Evolutionary conservation across 2,888 invertebrate species (phyloP), one percentile per base, ranked within the genome.

Genomic region (Dicyrtoma fusca): DNA sequence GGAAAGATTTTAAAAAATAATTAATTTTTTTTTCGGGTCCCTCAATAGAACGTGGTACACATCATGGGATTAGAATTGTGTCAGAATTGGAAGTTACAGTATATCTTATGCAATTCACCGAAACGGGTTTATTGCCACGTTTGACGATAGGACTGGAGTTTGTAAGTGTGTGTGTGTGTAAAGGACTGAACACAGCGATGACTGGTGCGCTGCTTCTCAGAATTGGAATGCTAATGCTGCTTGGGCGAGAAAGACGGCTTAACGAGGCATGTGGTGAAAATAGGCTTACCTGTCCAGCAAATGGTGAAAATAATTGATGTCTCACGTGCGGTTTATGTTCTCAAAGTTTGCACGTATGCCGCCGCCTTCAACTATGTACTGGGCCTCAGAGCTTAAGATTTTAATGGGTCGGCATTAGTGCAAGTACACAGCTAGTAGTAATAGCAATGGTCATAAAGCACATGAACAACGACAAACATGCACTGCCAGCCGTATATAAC

Each of bases 291-390:
- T 47, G 63, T 63, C 63, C 63, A 44, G 47, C 25, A 49, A 63
- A 63, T 63, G 63, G 63, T 45, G 63, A 63, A 63, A 63, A 63
- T 63, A 63, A 63, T 63, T 63, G 63, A 63, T 63, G 47, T 63
- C 63, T 63, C 63, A 63, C 63, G 63, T 63, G 63, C 63, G 63
- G 47, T 63, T 63, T 63, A 62, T 62, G 44, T 45, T 63, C 63
- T 63, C 45, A 63, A 63, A 63, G 63, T 63, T 63, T 63, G 63
- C 63, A 63, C 63, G 42, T 62, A 62, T 62, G 62, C 25, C 42
- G 62, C 62, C 62, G 13, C n/a, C 45, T 62, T 45, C 26, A 44
- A n/a, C 59, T 49, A 21, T 59, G n/a, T 13, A 53, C 14, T 26
- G 26, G 14, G 10, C 59, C 19, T 57, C 57, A 44, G 10, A 8